Evolutionary conservation across 2,113 vertebrate species (phyloP).

Genomic region (Oryctolagus cuniculus): DNA sequence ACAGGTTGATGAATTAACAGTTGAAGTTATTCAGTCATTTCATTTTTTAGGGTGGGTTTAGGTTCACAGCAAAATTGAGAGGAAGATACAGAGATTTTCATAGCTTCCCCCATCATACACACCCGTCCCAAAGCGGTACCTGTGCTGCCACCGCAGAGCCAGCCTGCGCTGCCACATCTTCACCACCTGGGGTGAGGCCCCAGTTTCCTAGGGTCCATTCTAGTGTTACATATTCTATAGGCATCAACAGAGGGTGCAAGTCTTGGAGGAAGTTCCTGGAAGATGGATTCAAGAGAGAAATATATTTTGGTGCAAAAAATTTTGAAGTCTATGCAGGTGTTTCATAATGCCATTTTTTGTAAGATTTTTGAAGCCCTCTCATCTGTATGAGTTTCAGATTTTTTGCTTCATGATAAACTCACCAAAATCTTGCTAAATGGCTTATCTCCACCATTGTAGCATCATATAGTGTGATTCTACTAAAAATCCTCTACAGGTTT

Average conservation of each 20-base stretch:
- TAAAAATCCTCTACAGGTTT: background rate
- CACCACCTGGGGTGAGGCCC: background rate
- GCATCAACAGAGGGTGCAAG: background rate
- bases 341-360: too few relatives aligned
- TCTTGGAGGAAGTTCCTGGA: too few relatives aligned
- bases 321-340: too few relatives aligned
- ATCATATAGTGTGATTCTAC: background rate
- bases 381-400: too few relatives aligned
- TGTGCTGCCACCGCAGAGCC: background rate
- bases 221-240: background rate
- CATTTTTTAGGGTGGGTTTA: background rate
- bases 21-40: background rate
- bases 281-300: too few relatives aligned
- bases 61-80: background rate
- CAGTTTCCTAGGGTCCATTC: background rate
- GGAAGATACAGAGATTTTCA: background rate
- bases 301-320: too few relatives aligned
- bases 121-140: background rate
- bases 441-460: fast-evolving
- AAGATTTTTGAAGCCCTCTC: too few relatives aligned
- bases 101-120: background rate
- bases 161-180: background rate
- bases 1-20: background rate
- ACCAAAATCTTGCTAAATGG: background rate
- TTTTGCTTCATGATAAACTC: too few relatives aligned